Evolutionary conservation across 1,140 invertebrate genomes (phyloP), one percentile per base, ranked within the genome.

Genomic region (Procambarus virginalis): DNA sequence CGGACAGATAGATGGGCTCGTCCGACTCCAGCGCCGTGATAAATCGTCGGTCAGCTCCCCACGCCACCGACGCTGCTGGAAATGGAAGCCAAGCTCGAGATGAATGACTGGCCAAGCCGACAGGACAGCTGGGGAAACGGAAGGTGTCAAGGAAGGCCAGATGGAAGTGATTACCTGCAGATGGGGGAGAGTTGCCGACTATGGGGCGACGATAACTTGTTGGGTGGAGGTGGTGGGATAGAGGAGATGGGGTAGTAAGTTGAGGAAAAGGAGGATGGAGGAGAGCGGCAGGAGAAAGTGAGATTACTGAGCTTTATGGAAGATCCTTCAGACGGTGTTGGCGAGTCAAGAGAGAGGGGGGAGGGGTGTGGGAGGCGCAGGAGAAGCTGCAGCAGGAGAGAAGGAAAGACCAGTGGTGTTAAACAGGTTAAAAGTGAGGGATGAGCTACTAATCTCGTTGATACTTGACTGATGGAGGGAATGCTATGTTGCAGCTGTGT

Each of bases 61-160:
- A 70, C 81, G 81, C 55, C 64, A 70, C 81, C 64, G 60, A 58
- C 60, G 60, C 81, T 70, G 55, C 64, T 83, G 64, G 81, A 83
- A 83, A 83, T 83, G 81, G 81, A 83, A 83, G 81, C 81, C 64
- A 83, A 48, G 81, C 81, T 68, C 3, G 81, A 83, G 81, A 83
- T 83, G 81, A 68, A 83, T 83, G 81, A 48, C 64, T 68, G 51
- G 81, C 58, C 22, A 68, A 68, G 60, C 81, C 34, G 79, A 81
- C 22, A 81, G 79, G 51, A 58, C 51, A 60, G 79, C 22, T 60
- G 79, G 79, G 79, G 58, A 60, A 45, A 81, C 51, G 58, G 79
- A 60, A 81, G 79, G 79, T 81, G 51, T 2, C 58, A n/a, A 14
- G 34, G 20, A 81, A 60, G 58, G 58, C 79, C 51, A 81, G 79